Evolutionary conservation across 2,888 invertebrate species (phyloP).

Genomic region (Lasioglossum calceatum): DNA sequence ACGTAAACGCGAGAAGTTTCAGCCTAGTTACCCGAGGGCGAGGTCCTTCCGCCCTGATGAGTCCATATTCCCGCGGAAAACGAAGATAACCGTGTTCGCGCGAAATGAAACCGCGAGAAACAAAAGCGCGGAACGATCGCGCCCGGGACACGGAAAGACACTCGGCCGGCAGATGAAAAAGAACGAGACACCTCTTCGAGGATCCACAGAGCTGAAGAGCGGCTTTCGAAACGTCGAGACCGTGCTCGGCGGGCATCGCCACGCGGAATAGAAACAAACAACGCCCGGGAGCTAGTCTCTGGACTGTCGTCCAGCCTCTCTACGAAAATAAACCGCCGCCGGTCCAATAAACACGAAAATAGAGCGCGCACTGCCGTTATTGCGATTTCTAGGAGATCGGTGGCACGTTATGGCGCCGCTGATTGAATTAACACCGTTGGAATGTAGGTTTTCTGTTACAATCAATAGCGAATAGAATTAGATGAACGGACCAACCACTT

Average conservation of each 20-base stretch:
- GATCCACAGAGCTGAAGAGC: neutral
- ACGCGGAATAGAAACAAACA: conserved; percentile 40
- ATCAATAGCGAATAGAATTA: neutral
- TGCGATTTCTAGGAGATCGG: conserved; percentile 31
- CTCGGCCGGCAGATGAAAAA: conserved; percentile 27
- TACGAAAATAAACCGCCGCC: conserved; percentile 47
- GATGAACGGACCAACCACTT: neutral
- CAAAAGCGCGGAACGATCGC: neutral
- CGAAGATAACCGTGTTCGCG: neutral
- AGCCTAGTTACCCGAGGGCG: conserved; percentile 17
- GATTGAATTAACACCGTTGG: neutral
- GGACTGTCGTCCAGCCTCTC: conserved; percentile 12
- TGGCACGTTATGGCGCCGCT: neutral
- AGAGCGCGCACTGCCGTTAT: conserved; percentile 29
- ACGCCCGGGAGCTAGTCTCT: neutral
- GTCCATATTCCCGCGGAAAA: neutral
- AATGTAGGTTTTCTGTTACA: neutral
- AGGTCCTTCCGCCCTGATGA: conserved; percentile 20
- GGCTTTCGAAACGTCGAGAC: conserved; percentile 3
- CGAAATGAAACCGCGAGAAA: neutral
- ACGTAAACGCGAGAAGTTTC: conserved; percentile 33
- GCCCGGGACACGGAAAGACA: conserved; percentile 9
- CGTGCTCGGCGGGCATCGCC: neutral
- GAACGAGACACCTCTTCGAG: conserved; percentile 17
- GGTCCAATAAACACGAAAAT: conserved; percentile 34